A percentile compares a stretch with the other conserved stretches of the same genome.
Conservation (phyloP, 2,888 invertebrate genomes). For the Andrena bicolor region DNA sequence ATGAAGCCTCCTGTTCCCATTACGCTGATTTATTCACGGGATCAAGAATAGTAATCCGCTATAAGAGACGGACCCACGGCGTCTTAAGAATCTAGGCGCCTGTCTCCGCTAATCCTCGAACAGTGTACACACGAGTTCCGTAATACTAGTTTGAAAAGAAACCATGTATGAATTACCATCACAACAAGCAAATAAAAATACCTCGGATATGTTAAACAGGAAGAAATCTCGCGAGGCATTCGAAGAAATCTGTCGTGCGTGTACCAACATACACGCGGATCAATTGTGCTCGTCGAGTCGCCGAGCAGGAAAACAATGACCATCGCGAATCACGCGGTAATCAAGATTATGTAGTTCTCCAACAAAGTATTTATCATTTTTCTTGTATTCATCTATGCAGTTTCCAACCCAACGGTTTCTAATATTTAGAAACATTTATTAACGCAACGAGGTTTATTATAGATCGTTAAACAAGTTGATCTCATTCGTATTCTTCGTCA, state of each 20-base stretch:
- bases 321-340: neutral
- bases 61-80: slow-evolving; percentile 4
- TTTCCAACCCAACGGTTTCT: too few relatives aligned
- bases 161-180: neutral
- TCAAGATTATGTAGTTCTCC: too few relatives aligned
- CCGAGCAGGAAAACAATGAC: slow-evolving; percentile 1
- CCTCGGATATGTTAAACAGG: neutral
- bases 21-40: slow-evolving; percentile 30
- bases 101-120: neutral
- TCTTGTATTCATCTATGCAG: too few relatives aligned
- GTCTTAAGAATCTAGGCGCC: neutral
- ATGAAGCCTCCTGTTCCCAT: slow-evolving; percentile 19
- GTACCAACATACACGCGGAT: neutral
- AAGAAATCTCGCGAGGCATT: neutral
- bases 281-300: neutral
- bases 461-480: neutral
- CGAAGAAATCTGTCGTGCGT: neutral
- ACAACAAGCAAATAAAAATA: neutral
- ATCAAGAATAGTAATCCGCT: slow-evolving; percentile 40
- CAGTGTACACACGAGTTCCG: neutral
- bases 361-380: too few relatives aligned
- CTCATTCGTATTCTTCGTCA: neutral
- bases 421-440: too few relatives aligned
- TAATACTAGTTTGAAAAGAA: neutral
- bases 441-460: too few relatives aligned